Conservation (phyloP, 2,888 invertebrate species). For the Coleophora flavipennella region DNA sequence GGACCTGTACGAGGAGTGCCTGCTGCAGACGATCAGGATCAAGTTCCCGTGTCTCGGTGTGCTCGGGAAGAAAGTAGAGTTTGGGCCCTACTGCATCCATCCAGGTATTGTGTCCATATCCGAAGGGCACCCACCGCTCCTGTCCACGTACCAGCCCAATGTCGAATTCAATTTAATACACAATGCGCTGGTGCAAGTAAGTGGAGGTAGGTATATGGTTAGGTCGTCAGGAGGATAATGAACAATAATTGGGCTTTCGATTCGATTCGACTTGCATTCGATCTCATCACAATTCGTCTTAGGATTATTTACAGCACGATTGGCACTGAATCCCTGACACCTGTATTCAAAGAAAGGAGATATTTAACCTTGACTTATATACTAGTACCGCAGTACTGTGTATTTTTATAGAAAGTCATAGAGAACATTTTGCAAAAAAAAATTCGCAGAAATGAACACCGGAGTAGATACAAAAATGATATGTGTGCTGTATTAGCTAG, state of each 20-base stretch:
- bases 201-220: background rate
- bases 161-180: background rate
- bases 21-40: constrained; percentile 69
- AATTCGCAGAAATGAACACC: too few relatives aligned
- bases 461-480: too few relatives aligned
- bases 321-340: background rate
- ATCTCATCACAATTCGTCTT: too few relatives aligned
- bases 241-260: too few relatives aligned
- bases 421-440: too few relatives aligned
- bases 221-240: background rate
- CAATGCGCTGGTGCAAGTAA: background rate
- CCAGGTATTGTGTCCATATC: constrained; percentile 35
- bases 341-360: too few relatives aligned
- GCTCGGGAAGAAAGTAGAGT: constrained; percentile 71
- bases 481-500: too few relatives aligned
- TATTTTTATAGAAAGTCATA: too few relatives aligned
- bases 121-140: background rate
- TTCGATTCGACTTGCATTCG: too few relatives aligned
- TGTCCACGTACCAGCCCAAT: background rate
- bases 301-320: background rate
- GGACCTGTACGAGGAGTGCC: constrained; percentile 71
- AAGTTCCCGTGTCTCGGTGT: constrained; percentile 71
- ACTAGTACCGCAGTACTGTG: too few relatives aligned
- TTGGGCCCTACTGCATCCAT: constrained; percentile 68
- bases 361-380: too few relatives aligned